phyloP scores from a whole-genome alignment of 1,140 invertebrate genomes.

The Caenorhabditis remanei region DNA sequence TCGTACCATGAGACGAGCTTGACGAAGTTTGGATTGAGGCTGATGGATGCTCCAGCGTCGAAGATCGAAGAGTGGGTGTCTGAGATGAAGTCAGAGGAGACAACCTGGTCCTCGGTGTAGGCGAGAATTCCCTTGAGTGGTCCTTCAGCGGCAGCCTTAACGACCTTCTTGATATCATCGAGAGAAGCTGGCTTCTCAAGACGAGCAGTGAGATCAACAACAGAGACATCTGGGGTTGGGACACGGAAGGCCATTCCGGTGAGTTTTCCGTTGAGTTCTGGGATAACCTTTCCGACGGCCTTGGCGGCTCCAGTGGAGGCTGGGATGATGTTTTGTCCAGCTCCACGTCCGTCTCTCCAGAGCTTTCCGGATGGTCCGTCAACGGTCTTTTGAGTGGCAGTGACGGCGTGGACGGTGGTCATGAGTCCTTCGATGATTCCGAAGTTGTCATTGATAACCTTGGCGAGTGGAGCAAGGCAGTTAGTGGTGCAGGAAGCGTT shows the following conservation, averaged over 20 bases:
- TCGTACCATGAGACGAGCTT: constrained; percentile 92
- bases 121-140: constrained; percentile 89
- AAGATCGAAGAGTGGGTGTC: constrained; percentile 90
- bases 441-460: constrained; percentile 94
- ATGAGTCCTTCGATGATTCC: constrained; percentile 95
- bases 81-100: constrained; percentile 91
- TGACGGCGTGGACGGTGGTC: constrained; percentile 97
- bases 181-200: constrained; percentile 79
- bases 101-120: constrained; percentile 93
- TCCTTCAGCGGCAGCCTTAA: constrained; percentile 86
- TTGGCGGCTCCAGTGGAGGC: constrained; percentile 97
- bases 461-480: constrained; percentile 95
- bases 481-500: constrained; percentile 99
- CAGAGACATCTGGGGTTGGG: constrained; percentile 81
- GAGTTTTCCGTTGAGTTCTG: constrained; percentile 82
- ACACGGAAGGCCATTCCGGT: constrained; percentile 90
- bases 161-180: constrained; percentile 89
- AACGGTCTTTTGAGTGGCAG: constrained; percentile 96
- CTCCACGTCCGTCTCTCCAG: constrained; percentile 96
- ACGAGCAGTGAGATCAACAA: constrained; percentile 80
- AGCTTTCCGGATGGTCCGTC: constrained; percentile 89
- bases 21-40: constrained; percentile 89
- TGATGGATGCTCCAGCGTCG: constrained; percentile 93
- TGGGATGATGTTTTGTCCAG: constrained; percentile 97
- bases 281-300: constrained; percentile 91